Evolutionary conservation across 2,113 vertebrate species (phyloP).

Genomic region (Lepus americanus): DNA sequence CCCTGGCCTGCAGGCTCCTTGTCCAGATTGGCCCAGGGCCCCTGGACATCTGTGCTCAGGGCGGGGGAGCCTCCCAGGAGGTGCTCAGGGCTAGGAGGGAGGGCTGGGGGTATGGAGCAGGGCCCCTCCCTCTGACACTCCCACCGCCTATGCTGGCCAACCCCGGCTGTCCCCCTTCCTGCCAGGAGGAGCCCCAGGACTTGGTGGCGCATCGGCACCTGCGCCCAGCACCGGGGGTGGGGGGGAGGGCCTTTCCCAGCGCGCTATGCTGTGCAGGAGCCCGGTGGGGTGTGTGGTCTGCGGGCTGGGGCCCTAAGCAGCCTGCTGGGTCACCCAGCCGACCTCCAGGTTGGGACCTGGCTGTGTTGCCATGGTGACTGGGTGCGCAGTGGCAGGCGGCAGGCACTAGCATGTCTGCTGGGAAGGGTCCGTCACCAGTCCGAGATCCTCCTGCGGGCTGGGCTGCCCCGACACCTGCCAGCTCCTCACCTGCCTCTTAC

Average conservation of each 20-base stretch:
- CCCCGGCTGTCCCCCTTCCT: background rate
- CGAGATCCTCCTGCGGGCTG: background rate
- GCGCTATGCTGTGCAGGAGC: no score
- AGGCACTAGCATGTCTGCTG: background rate
- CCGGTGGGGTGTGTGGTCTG: background rate
- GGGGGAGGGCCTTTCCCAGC: background rate
- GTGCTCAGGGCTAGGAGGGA: background rate
- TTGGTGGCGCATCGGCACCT: background rate
- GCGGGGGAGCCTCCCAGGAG: constrained; percentile 43
- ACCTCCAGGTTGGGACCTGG: background rate
- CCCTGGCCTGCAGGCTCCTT: constrained; percentile 58
- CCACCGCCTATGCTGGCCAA: background rate
- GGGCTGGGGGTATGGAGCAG: background rate
- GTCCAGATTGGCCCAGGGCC: constrained; percentile 42
- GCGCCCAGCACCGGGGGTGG: background rate
- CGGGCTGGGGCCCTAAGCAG: background rate
- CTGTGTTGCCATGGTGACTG: background rate
- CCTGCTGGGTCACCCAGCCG: background rate
- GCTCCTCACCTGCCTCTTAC: background rate
- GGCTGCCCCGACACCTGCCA: background rate
- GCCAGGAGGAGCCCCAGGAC: background rate
- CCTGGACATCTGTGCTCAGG: constrained; percentile 75
- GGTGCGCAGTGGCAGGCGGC: background rate
- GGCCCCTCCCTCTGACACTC: background rate
- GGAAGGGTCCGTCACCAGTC: background rate